phyloP scores from a whole-genome alignment of 2,797 vertebrate species.

The Melopsittacus undulatus region DNA sequence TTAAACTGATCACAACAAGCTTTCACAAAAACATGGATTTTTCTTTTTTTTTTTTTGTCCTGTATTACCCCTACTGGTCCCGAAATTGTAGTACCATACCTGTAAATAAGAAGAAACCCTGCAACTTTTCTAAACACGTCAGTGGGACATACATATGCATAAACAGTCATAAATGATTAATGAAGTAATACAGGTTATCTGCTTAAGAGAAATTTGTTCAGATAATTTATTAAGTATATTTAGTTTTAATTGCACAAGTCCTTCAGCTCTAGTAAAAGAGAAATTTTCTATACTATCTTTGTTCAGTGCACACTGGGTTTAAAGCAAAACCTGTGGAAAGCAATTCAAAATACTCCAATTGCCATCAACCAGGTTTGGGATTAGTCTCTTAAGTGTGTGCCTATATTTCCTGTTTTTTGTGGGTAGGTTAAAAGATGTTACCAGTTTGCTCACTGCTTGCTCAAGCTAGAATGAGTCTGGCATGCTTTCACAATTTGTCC shows the following conservation, averaged over 20 bases:
- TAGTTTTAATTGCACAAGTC: not conserved
- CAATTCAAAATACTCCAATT: not conserved
- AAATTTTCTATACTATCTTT: not conserved
- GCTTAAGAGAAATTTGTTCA: not conserved
- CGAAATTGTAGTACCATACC: not conserved
- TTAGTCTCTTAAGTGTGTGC: not conserved
- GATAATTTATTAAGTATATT: not conserved
- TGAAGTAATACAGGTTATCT: not conserved
- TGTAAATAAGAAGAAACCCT: not conserved
- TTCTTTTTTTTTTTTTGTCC: not conserved
- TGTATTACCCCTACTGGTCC: not conserved
- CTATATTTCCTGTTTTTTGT: not conserved
- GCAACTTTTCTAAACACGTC: not conserved
- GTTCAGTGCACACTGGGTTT: not conserved
- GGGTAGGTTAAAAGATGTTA: not conserved
- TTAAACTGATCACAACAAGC: not conserved
- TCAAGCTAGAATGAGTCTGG: not conserved
- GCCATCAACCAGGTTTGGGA: not conserved
- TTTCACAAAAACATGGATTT: accelerated
- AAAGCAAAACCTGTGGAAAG: not conserved
- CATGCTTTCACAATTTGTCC: not conserved
- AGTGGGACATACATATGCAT: not conserved
- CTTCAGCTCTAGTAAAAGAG: not conserved
- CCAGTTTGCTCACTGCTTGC: not conserved
- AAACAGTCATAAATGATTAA: not conserved